Conservation (phyloP, 1,140 invertebrate genomes). For the Charaxes varanes region DNA sequence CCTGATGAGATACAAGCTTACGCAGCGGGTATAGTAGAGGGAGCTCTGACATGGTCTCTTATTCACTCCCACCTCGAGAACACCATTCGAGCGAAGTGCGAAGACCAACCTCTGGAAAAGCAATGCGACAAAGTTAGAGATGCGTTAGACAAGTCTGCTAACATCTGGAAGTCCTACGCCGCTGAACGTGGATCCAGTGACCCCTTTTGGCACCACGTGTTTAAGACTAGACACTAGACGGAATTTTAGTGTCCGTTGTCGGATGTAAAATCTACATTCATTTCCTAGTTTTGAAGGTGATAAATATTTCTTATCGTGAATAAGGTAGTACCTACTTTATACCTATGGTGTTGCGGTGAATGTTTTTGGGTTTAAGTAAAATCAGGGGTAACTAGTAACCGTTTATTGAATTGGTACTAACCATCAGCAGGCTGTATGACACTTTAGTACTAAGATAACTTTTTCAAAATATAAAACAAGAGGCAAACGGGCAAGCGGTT, state of each 20-base stretch:
- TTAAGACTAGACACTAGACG: no score
- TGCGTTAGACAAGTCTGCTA: constrained; percentile 79
- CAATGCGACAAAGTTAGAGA: constrained; percentile 80
- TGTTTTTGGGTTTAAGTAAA: no score
- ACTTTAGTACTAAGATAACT: no score
- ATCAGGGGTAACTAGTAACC: no score
- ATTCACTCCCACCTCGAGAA: constrained; percentile 88
- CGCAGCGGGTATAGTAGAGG: constrained; percentile 92
- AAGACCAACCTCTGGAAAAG: constrained; percentile 77
- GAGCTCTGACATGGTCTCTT: constrained; percentile 85
- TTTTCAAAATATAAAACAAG: no score
- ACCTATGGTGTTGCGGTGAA: no score
- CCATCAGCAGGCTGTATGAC: no score
- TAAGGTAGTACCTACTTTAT: no score
- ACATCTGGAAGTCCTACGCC: constrained; percentile 77
- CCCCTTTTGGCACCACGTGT: constrained; percentile 90
- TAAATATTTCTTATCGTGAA: no score
- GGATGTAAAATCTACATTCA: constrained; percentile 9
- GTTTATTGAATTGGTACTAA: no score
- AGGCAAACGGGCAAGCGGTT: no score
- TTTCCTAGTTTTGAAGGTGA: no score
- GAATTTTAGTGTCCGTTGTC: constrained; percentile 2
- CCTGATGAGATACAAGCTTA: constrained; percentile 88
- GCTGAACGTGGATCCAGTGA: constrained; percentile 67
- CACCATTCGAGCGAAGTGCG: constrained; percentile 82